Conservation (phyloP, 2,797 vertebrate genomes). For the Discoglossus pictus region DNA sequence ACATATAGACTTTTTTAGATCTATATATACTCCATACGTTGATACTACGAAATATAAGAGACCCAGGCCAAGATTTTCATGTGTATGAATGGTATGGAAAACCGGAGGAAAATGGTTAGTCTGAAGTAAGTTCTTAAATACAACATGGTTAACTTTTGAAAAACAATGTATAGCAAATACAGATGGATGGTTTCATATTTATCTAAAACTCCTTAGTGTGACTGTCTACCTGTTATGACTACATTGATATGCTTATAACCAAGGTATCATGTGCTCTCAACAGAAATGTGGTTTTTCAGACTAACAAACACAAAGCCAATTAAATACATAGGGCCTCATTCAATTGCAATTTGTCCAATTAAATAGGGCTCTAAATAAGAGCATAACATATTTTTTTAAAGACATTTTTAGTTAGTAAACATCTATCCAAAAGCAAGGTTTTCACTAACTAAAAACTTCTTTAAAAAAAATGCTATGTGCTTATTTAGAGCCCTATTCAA, state of each 20-base stretch:
- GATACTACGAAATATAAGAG: conserved; percentile 11
- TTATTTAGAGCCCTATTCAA: no score
- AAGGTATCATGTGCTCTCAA: conserved; percentile 6
- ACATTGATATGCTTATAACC: not conserved
- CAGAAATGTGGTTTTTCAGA: conserved; percentile 14
- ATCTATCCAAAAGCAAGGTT: no score
- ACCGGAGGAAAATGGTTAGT: conserved; percentile 7
- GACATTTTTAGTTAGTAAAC: no score
- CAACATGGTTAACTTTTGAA: no score
- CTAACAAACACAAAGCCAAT: conserved; percentile 26
- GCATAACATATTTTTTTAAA: no score
- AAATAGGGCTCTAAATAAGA: no score
- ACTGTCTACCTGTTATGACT: not conserved
- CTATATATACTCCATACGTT: conserved; percentile 7
- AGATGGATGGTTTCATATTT: conserved; percentile 10
- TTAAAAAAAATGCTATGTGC: no score
- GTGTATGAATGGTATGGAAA: conserved; percentile 7
- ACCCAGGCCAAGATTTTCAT: conserved; percentile 5
- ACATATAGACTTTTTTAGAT: no score
- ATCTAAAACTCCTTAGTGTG: not conserved
- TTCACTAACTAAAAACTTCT: no score
- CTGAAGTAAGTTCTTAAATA: not conserved
- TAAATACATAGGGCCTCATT: conserved; percentile 18
- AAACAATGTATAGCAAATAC: no score
- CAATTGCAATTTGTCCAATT: no score